phyloP scores from a whole-genome alignment of 2,113 vertebrate genomes.

The Candoia aspera region DNA sequence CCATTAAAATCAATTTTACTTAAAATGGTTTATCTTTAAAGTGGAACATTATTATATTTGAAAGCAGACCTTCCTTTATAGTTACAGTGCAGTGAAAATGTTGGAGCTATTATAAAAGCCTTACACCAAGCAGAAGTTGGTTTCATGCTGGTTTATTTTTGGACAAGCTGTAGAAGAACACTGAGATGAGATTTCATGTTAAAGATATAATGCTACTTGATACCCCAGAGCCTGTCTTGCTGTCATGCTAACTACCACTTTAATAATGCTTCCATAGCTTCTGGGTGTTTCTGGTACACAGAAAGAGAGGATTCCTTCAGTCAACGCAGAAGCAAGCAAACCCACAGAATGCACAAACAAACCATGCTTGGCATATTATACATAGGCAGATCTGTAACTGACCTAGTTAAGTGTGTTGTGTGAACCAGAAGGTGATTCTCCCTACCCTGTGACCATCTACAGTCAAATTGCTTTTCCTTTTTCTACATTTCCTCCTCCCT shows the following conservation, averaged over 20 bases:
- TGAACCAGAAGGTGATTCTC: not conserved
- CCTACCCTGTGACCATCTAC: not conserved
- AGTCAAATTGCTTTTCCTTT: no score
- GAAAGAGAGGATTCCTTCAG: not conserved
- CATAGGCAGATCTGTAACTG: not conserved
- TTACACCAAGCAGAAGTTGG: not conserved
- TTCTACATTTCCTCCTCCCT: not conserved
- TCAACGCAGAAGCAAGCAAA: not conserved
- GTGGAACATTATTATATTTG: not conserved
- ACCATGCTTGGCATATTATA: not conserved
- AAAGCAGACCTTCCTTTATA: not conserved
- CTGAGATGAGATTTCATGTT: conserved; percentile 2
- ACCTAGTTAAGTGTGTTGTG: not conserved
- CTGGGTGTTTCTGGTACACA: not conserved
- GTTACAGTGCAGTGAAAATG: not conserved
- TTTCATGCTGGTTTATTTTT: conserved; percentile 22
- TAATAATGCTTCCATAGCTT: not conserved
- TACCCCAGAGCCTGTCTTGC: not conserved
- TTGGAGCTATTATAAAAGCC: not conserved
- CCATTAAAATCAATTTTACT: not conserved
- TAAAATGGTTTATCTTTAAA: not conserved
- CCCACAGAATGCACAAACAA: not conserved
- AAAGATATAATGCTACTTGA: conserved; percentile 15
- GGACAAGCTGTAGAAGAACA: conserved; percentile 3
- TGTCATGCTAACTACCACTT: conserved; percentile 11